Percentiles rank a stretch among this genome's conserved stretches.
Conservation (phyloP, 2,888 invertebrate genomes). For the Scaptomyza cyrtandrae region DNA sequence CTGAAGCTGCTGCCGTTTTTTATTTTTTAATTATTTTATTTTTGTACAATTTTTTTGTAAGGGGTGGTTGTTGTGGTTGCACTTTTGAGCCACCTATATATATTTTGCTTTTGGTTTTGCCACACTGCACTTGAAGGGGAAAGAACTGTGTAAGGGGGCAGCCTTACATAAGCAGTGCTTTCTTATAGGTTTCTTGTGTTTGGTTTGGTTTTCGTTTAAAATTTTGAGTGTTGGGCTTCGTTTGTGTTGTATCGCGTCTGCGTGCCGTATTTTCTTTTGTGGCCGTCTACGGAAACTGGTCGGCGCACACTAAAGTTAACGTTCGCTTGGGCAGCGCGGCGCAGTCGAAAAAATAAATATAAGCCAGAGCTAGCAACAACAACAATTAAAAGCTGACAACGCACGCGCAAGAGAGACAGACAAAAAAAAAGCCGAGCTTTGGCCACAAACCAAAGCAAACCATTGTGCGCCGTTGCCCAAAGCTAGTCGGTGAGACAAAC, state of each 20-base stretch:
- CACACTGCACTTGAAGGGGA: conserved; percentile 41
- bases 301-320: conserved; percentile 85
- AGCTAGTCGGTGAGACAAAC: conserved; percentile 36
- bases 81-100: not conserved
- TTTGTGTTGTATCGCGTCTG: conserved; percentile 49
- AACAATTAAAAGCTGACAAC: conserved; percentile 60
- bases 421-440: conserved; percentile 60
- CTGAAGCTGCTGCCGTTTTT: conserved; percentile 50
- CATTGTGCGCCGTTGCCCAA: conserved; percentile 28
- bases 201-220: conserved; percentile 1
- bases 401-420: conserved; percentile 51
- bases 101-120: too few relatives aligned
- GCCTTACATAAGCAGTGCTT: conserved; percentile 51
- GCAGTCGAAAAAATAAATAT: conserved; percentile 71
- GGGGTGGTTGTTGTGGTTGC: conserved; percentile 44
- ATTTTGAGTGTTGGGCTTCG: conserved; percentile 24
- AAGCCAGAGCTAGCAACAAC: conserved; percentile 28
- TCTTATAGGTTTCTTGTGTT: conserved; percentile 16
- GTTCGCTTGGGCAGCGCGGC: conserved; percentile 78
- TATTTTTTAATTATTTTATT: conserved; percentile 5
- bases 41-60: conserved; percentile 6
- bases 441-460: conserved; percentile 49
- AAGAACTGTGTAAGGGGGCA: conserved; percentile 48
- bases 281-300: conserved; percentile 85
- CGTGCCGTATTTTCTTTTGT: conserved; percentile 78